These are phyloP conservation scores for Brachionus sp. DNA, from an alignment of 1,140 invertebrate species.

Conservation along the genomic window DNA sequence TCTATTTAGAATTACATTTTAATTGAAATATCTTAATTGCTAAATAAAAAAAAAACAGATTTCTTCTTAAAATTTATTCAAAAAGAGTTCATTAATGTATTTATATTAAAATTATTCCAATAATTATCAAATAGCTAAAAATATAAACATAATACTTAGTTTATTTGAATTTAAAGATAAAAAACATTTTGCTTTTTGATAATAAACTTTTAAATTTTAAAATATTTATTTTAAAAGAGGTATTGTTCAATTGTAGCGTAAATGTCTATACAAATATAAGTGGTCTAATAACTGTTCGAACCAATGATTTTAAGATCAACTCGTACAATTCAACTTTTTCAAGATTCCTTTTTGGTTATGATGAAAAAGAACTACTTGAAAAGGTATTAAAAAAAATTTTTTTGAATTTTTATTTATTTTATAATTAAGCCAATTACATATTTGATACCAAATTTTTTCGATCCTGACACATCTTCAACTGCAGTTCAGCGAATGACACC, in stretches of 20 bases:
- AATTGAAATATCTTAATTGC: neutral
- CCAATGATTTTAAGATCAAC: constrained; percentile 64
- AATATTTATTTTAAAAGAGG: neutral
- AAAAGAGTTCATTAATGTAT: no score
- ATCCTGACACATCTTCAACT: constrained; percentile 34
- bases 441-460: constrained; percentile 53
- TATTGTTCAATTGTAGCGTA: constrained; percentile 51
- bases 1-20: no score
- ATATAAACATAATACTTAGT: neutral
- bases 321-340: constrained; percentile 69
- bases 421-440: constrained; percentile 49
- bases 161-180: no score
- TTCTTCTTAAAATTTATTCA: no score
- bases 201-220: neutral
- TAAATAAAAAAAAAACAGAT: no score
- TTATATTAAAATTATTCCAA: no score
- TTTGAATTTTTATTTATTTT: constrained; percentile 36
- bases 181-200: no score
- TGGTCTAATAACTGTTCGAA: constrained; percentile 67
- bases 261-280: constrained; percentile 68
- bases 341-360: constrained; percentile 66
- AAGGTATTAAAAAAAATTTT: constrained; percentile 55
- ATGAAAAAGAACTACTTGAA: constrained; percentile 64
- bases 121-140: no score
- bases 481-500: constrained; percentile 46